These are phyloP conservation scores for Gephyroberyx darwinii DNA, from an alignment of 2,797 vertebrate genomes.

Conservation along the genomic window DNA sequence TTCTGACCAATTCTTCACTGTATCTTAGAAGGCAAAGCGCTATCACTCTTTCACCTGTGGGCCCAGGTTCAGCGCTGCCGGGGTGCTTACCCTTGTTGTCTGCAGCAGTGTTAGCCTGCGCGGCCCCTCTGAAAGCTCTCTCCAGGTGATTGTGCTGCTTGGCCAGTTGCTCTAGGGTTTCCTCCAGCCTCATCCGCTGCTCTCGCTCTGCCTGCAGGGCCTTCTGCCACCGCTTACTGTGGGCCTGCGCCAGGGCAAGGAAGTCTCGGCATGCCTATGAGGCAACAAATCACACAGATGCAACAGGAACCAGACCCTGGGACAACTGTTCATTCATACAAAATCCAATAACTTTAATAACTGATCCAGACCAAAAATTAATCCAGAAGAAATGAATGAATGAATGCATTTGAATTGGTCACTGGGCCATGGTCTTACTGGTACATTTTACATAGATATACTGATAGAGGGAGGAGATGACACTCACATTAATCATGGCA, in stretches of 20 bases:
- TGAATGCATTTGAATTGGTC: not conserved
- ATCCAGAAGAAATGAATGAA: not conserved
- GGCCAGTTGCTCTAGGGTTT: conserved; percentile 95
- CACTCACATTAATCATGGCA: conserved; percentile 96
- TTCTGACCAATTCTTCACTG: too few relatives aligned
- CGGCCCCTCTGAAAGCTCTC: conserved; percentile 90
- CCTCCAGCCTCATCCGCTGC: conserved; percentile 93
- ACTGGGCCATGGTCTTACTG: not conserved
- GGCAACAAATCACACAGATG: not conserved
- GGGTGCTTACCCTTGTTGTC: conserved; percentile 85
- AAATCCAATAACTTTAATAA: too few relatives aligned
- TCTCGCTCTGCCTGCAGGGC: conserved; percentile 94
- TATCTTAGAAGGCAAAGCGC: too few relatives aligned
- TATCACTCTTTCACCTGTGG: too few relatives aligned
- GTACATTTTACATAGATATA: not conserved
- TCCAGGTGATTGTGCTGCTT: conserved; percentile 98
- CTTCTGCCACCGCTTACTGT: conserved; percentile 97
- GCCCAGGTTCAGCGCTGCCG: not conserved
- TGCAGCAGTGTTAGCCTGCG: conserved; percentile 73
- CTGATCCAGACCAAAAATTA: not conserved
- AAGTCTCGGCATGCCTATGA: conserved; percentile 93
- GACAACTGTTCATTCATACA: not conserved
- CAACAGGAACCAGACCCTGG: not conserved
- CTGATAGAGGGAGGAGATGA: not conserved
- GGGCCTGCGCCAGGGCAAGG: conserved; percentile 89